Evolutionary conservation across 2,888 invertebrate genomes (phyloP), one percentile per base, ranked within the genome.

Genomic region (Timema cristinae): DNA sequence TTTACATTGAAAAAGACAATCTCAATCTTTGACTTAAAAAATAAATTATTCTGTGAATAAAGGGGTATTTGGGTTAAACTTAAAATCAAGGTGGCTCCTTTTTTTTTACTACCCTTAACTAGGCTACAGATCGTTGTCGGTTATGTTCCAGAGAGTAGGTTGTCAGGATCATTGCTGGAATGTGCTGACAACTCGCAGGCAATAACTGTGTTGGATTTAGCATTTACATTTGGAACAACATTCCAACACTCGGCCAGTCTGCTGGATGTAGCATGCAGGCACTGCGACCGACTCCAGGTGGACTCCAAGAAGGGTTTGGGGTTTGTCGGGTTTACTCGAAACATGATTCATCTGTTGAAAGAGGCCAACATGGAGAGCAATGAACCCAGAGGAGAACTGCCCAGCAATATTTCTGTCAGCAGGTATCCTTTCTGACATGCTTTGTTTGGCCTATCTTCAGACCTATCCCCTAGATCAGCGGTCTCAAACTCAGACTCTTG

Each of bases 121-220:
- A 32, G 32, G 32, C 32, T 32, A 32, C 32, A 32, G 32, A 32
- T 32, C 2, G 32, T 32, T 32, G 32, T 32, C 32, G 32, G 32
- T 4, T 32, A 32, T 32, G 32, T 32, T 32, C 32, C 32, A 32
- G 32, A 32, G 32, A 2, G 32, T 32, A 32, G 32, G 32, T 32
- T 32, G 32, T 32, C 32, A 16, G 13, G 9, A 48, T 7, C 52
- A 15, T 47, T 70, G 59, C 66, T 74, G n/a, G 72, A 71, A 49
- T 71, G 67, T 15, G 63, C 56, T 70, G 71, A 67, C 15, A 74
- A 76, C 63, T 52, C 13, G n/a, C 68, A 51, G n/a, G 73, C 79
- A 6, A 75, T 82, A 61, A 77, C 79, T 11, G 77, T 77, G 0
- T 63, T 81, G 7, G 82, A 82, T 74, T 73, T 82, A n/a, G 80